A percentile compares a stretch with the other conserved stretches of the same genome.
These are phyloP conservation scores for Isichthys henryi DNA, from an alignment of 2,113 vertebrate species.

Conservation along the genomic window DNA sequence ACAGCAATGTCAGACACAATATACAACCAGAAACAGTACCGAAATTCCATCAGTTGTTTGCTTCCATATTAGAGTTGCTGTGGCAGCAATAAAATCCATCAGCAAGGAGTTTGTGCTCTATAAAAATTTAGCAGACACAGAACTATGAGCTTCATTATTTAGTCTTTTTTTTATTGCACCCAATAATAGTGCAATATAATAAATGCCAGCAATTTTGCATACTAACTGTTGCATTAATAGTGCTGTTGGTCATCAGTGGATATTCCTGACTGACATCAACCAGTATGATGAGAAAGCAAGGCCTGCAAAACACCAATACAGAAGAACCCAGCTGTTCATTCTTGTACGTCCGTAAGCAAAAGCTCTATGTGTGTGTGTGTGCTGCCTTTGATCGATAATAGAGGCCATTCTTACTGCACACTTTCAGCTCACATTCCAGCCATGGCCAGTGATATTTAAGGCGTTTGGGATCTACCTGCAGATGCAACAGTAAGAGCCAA, in stretches of 20 bases:
- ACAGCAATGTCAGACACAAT: slow-evolving; percentile 6
- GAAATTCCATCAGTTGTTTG: neutral
- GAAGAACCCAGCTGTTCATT: neutral
- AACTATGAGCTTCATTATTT: slow-evolving; percentile 34
- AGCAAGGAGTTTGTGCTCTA: neutral
- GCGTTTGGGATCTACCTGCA: neutral
- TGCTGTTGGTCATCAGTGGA: neutral
- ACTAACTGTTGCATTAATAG: neutral
- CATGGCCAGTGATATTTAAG: neutral
- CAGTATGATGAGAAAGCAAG: neutral
- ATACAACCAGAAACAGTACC: neutral
- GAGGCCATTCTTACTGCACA: neutral
- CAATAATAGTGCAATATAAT: neutral
- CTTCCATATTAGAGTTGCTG: neutral
- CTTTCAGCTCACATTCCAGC: neutral
- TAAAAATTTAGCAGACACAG: neutral
- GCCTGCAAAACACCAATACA: neutral
- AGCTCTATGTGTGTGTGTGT: neutral
- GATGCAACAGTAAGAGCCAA: neutral
- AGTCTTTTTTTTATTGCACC: neutral
- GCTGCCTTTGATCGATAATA: neutral
- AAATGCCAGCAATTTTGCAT: neutral
- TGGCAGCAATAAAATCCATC: neutral
- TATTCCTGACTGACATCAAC: neutral
- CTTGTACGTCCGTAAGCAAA: neutral